phyloP scores from a whole-genome alignment of 2,797 vertebrate genomes.

The Sebastes goodei region DNA sequence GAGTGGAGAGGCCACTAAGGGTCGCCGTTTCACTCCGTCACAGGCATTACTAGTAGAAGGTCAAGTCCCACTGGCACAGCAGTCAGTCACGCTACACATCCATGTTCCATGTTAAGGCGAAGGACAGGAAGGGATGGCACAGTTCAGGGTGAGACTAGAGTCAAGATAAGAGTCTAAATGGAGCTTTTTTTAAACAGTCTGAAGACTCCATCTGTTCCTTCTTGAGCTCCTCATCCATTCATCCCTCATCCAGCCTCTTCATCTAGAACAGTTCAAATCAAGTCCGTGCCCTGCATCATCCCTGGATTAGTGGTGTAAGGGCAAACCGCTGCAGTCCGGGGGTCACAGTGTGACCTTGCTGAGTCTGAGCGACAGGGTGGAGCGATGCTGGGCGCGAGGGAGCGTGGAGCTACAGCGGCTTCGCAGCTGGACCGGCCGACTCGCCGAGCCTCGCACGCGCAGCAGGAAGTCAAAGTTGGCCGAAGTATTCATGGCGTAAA shows the following conservation, averaged over 20 bases:
- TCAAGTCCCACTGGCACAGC: constrained; percentile 56
- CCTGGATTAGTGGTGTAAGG: constrained; percentile 24
- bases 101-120: constrained; percentile 29
- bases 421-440: constrained; percentile 80
- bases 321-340: background rate
- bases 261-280: background rate
- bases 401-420: constrained; percentile 86
- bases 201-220: background rate
- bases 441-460: constrained; percentile 80
- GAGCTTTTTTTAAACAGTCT: constrained; percentile 24
- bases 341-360: constrained; percentile 90
- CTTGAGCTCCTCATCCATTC: background rate
- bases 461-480: constrained; percentile 94
- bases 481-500: constrained; percentile 95
- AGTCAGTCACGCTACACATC: constrained; percentile 51
- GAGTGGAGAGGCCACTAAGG: constrained; percentile 50
- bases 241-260: constrained; percentile 18
- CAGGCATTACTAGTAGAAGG: constrained; percentile 42
- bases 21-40: constrained; percentile 60
- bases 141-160: constrained; percentile 20
- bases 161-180: constrained; percentile 1
- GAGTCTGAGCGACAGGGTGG: constrained; percentile 85
- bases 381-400: constrained; percentile 83
- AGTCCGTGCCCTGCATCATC: background rate
- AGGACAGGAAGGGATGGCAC: constrained; percentile 5